Percentiles rank a stretch among this genome's conserved stretches.
Conservation (phyloP, 2,797 vertebrate genomes). For the Onychomys arenicola region DNA sequence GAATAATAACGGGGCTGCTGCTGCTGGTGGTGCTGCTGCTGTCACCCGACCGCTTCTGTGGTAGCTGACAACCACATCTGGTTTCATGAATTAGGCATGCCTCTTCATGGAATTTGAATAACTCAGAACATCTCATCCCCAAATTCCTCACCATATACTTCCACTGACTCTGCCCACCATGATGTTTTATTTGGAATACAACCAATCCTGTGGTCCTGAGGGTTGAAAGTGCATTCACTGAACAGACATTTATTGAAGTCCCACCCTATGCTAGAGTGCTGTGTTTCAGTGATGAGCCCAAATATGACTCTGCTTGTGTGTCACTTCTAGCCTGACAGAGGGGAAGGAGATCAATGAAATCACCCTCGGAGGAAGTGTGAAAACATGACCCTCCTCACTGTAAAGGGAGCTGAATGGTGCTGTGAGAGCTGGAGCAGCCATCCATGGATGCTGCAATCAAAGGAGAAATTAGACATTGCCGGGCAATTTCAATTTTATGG, state of each 20-base stretch:
- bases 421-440: neutral
- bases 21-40: neutral
- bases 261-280: neutral
- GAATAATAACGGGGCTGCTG: neutral
- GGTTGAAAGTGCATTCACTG: neutral
- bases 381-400: neutral
- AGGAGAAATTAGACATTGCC: constrained; percentile 30
- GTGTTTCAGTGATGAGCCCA: neutral
- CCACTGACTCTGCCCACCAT: neutral
- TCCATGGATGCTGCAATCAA: neutral
- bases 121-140: constrained; percentile 4
- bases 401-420: neutral
- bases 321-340: neutral
- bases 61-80: neutral
- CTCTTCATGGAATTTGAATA: constrained; percentile 2
- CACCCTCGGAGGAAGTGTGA: neutral
- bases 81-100: neutral
- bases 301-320: neutral
- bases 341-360: neutral
- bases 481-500: neutral
- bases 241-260: constrained; percentile 26
- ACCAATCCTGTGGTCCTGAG: neutral
- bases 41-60: neutral
- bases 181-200: neutral
- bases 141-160: neutral